A percentile compares a stretch with the other conserved stretches of the same genome.
phyloP scores from a whole-genome alignment of 2,113 vertebrate species.

The Pelusios castaneus region DNA sequence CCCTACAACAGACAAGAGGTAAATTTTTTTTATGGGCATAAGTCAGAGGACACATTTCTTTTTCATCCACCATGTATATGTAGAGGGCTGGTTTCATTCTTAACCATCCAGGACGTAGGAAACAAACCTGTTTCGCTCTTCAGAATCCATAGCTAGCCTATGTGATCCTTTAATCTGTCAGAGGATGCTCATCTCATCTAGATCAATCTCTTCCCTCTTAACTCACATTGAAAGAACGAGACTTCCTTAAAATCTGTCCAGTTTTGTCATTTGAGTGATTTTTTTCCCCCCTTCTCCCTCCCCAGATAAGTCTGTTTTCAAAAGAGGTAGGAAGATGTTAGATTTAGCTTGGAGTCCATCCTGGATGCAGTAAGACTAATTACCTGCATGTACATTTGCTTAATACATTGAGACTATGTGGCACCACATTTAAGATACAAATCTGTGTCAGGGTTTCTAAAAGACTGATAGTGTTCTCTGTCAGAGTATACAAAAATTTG shows the following conservation, averaged over 20 bases:
- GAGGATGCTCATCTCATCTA: background rate
- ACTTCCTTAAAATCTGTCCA: rapidly evolving
- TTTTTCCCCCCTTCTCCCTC: too few relatives aligned
- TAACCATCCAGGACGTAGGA: background rate
- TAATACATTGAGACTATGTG: background rate
- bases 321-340: background rate
- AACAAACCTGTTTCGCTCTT: background rate
- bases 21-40: background rate
- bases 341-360: background rate
- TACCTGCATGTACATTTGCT: background rate
- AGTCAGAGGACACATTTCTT: background rate
- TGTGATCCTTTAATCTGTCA: background rate
- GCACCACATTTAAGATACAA: background rate
- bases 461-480: background rate
- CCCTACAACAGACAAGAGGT: background rate
- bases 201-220: background rate
- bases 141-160: background rate
- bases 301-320: background rate
- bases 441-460: background rate
- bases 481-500: background rate
- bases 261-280: background rate
- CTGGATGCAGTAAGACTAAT: background rate
- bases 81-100: rapidly evolving
- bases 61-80: background rate
- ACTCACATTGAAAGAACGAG: background rate